Evolutionary conservation across 2,888 invertebrate species (phyloP).

Genomic region (Andrena flavipes): DNA sequence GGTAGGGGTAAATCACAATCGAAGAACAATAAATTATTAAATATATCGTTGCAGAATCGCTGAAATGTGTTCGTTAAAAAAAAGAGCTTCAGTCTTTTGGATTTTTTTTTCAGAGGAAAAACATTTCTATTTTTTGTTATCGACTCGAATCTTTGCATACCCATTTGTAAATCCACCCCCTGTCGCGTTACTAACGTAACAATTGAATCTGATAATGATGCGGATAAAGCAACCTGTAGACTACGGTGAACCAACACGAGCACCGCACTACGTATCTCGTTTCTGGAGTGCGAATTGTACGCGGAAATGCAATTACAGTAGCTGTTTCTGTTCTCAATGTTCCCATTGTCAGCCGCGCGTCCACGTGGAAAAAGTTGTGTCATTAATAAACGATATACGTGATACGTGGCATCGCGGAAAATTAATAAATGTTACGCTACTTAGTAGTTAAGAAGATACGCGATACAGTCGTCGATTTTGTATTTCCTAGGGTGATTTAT

Average conservation of each 20-base stretch:
- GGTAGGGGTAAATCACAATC: not conserved
- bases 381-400: not conserved
- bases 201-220: conserved; percentile 31
- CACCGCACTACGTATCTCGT: not conserved
- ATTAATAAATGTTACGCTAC: too few species aligned
- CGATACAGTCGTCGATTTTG: too few species aligned
- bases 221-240: conserved; percentile 15
- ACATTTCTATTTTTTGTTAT: not conserved
- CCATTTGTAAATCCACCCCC: not conserved
- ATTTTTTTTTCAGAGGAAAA: not conserved
- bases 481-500: too few species aligned
- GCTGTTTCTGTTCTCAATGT: not conserved
- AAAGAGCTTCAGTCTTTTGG: not conserved
- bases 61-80: not conserved
- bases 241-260: conserved; percentile 8
- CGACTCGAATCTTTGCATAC: not conserved
- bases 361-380: not conserved
- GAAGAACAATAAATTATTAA: not conserved
- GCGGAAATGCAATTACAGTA: conserved; percentile 13
- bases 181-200: conserved; percentile 10
- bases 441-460: too few species aligned
- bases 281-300: conserved; percentile 16
- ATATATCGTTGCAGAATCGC: not conserved
- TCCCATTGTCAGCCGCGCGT: not conserved
- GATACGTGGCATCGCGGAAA: too few species aligned